Base-by-base conservation (phyloP, 2,113 vertebrate genomes). In the Mesembrinibis cayennensis region DNA sequence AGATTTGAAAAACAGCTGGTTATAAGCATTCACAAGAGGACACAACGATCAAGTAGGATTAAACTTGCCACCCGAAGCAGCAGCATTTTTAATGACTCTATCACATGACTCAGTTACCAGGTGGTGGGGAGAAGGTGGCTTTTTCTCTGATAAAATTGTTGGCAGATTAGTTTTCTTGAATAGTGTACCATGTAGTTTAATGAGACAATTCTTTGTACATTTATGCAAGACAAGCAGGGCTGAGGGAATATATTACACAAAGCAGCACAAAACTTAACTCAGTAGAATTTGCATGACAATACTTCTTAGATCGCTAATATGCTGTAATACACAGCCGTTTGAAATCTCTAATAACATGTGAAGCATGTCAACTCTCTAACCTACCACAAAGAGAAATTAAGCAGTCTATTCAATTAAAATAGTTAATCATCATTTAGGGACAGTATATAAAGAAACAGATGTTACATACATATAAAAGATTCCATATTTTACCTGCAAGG, bases 1-100 rank as follows among this genome's bases (percentile, higher is more conserved):
- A 59, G 40, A 45, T 34, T 27, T 36, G 20, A 78, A 52, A 84
- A 83, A 3, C 19, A 36, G 23, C 32, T 78, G 69, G 4, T 71
- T 92, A 74, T n/a, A 65, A 90, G 40, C 27, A 44, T 47, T 87
- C 93, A 91, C 73, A 91, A 96, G 83, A 95, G 87, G 84, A 95
- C 59, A 88, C 3, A 71, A 70, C 6, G 8, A 82, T 26, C 55
- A 89, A 38, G 38, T 40, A 61, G 83, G 62, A 65, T 82, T 95
- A 84, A 76, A 89, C 52, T 50, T n/a, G 13, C 26, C 40, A 78
- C 25, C 20, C 55, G 47, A 42, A 70, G 0, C 25, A 79, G 21
- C 44, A 73, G 38, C 29, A 34, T 25, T 58, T 89, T 91, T 70
- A 58, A 72, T 2, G 17, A 42, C 17, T 44, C 14, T 61, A 77